Evolutionary conservation across 2,797 vertebrate species (phyloP).

Genomic region (Smutsia gigantea): DNA sequence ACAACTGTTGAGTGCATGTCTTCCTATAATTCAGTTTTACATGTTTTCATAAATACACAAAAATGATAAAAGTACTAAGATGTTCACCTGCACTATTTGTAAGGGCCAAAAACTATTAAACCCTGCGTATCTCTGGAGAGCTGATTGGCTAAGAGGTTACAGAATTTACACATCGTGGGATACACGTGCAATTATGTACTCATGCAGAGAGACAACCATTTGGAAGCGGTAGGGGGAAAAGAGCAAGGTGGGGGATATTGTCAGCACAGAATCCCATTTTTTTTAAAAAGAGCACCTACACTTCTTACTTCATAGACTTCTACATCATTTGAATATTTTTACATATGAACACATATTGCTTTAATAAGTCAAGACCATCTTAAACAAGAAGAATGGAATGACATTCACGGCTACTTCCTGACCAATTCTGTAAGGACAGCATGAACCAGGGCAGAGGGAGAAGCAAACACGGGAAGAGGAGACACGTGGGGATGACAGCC

Average conservation of each 20-base stretch:
- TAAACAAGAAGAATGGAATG: background rate
- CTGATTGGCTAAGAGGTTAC: background rate
- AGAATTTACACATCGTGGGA: background rate
- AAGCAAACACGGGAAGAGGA: background rate
- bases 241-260: background rate
- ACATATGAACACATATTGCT: conserved; percentile 9
- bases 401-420: background rate
- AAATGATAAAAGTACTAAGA: background rate
- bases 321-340: background rate
- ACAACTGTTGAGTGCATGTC: background rate
- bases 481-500: background rate
- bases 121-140: background rate
- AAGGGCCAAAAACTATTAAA: background rate
- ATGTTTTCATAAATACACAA: background rate
- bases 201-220: background rate
- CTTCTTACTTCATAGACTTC: background rate
- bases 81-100: background rate
- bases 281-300: background rate
- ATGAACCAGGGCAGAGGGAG: background rate
- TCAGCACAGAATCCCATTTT: background rate
- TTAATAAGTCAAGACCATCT: conserved; percentile 17
- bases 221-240: background rate
- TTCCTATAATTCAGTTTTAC: background rate
- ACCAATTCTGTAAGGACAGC: background rate
- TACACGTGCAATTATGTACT: background rate